Base-by-base conservation (phyloP, 2,888 invertebrate species). In the Scaptomyza cyrtandrae region DNA sequence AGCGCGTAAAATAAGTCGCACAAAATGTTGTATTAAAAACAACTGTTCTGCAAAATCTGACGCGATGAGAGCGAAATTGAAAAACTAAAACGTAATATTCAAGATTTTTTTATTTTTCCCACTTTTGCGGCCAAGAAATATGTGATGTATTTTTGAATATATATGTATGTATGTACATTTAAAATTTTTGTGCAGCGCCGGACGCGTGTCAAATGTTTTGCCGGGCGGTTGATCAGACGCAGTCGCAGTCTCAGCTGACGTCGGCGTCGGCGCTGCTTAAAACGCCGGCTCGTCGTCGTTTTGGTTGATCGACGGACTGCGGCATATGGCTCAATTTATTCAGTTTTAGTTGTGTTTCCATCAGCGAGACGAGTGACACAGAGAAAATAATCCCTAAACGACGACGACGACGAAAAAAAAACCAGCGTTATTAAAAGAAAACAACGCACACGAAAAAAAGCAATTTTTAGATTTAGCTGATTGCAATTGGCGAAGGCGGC, bases 291-390 rank as follows among this genome's bases (percentile, higher is more conserved):
- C 78, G 76, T 64, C 70, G 60, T 49, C 68, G 60, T 50, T 68
- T 65, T 60, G 82, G 52, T 45, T 48, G 71, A 84, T 76, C 69
- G 77, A 66, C 68, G 76, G 83, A 62, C 64, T 78, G 55, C 74
- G 74, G 66, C 75, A 66, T 58, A 57, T 66, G 81, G 66, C 70
- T 86, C 69, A 69, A 70, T 64, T 75, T 74, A 71, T 78, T 78
- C 75, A 71, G 81, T 88, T 88, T 81, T 75, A 86, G 75, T 88
- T 86, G 87, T 71, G 85, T 80, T 86, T 88, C 81, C 77, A 86
- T 67, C 77, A 68, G 84, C 83, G 84, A 77, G 84, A 75, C 83
- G 86, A 88, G 83, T 88, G 88, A 86, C 83, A 83, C 86, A 77
- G 55, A 67, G 58, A 64, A 39, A 43, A 39, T 48, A 65, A 67